Conservation (phyloP, 2,113 vertebrate genomes). For the Nanger granti region DNA sequence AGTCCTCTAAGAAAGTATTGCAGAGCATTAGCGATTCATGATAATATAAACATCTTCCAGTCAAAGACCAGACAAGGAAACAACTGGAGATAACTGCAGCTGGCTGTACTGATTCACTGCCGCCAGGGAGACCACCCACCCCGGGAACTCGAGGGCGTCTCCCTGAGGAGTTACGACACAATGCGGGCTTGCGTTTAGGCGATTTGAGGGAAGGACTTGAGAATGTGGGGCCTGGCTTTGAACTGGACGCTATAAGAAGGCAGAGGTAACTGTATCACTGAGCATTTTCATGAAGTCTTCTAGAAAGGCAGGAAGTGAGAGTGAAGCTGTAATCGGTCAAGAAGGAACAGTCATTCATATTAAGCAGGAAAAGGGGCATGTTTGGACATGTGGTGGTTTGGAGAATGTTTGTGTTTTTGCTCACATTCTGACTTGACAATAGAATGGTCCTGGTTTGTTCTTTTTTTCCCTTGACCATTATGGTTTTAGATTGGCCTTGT, state of each 20-base stretch:
- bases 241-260: neutral
- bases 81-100: neutral
- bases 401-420: neutral
- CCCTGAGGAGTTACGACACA: neutral
- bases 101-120: neutral
- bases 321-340: accelerated
- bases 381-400: neutral
- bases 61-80: neutral
- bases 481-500: neutral
- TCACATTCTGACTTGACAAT: accelerated
- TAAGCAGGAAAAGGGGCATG: neutral
- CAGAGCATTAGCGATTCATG: neutral
- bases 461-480: neutral
- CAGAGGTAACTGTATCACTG: neutral
- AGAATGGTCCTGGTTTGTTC: neutral
- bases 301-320: neutral
- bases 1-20: neutral
- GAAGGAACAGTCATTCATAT: neutral
- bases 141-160: neutral
- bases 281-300: neutral
- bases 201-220: neutral
- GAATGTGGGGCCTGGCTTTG: neutral
- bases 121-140: neutral
- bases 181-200: neutral
- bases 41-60: neutral